These are phyloP conservation scores for Anaspis maculata DNA, from an alignment of 2,888 invertebrate genomes.

Conservation along the genomic window DNA sequence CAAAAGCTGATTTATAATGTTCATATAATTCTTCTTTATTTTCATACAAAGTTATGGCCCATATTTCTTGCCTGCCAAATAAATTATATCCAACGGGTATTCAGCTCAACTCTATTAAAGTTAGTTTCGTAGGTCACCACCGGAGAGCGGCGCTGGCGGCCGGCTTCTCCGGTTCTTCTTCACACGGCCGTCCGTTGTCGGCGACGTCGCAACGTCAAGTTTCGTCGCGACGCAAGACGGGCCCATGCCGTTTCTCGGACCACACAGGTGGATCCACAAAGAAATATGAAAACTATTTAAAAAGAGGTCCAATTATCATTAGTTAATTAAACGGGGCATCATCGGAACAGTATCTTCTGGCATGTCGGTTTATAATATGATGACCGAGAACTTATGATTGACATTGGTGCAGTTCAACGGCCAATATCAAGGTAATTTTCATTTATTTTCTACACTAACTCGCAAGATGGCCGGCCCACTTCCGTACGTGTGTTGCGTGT, in stretches of 20 bases:
- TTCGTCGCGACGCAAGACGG: no score
- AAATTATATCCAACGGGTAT: conserved; percentile 43
- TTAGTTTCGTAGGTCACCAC: conserved; percentile 40
- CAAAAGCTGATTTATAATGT: conserved; percentile 43
- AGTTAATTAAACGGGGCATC: no score
- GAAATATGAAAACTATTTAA: no score
- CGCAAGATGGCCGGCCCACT: conserved; percentile 12
- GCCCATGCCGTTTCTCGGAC: no score
- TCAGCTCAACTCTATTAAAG: conserved; percentile 44
- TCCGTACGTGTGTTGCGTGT: conserved; percentile 9
- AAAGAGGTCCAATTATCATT: no score
- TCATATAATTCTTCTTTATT: conserved; percentile 46
- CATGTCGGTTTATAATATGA: no score
- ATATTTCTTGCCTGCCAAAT: conserved; percentile 44
- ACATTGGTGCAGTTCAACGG: conserved; percentile 29
- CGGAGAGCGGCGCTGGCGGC: conserved; percentile 25
- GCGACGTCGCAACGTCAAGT: no score
- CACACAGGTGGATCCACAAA: no score
- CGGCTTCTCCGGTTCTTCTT: conserved; percentile 4
- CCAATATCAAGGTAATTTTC: conserved; percentile 30
- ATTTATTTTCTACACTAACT: conserved; percentile 21
- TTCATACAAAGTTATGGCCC: conserved; percentile 45
- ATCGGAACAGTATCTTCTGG: no score
- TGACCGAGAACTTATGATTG: no score
- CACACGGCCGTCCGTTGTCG: no score